Evolutionary conservation across 2,113 vertebrate species (phyloP).

Genomic region (Axis porcinus): DNA sequence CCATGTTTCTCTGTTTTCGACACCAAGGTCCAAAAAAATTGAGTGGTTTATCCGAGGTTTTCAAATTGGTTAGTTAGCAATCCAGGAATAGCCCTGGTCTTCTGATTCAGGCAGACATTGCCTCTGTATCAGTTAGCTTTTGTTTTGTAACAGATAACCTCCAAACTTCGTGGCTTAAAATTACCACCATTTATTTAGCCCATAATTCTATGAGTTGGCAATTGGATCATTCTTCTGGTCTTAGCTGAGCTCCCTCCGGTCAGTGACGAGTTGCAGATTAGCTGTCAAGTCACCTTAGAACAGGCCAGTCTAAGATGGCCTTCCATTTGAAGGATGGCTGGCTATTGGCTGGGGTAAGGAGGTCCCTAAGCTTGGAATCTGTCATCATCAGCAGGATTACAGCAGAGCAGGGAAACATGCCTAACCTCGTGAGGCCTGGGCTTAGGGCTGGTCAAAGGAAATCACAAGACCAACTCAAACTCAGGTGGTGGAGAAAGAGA

Average conservation of each 20-base stretch:
- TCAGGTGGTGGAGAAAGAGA: not conserved
- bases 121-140: not conserved
- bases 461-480: not conserved
- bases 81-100: not conserved
- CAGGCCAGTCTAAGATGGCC: not conserved
- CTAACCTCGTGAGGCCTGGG: not conserved
- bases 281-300: not conserved
- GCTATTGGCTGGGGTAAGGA: not conserved
- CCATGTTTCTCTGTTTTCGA: slow-evolving; percentile 14
- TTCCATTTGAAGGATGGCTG: not conserved
- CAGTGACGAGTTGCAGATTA: not conserved
- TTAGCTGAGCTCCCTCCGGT: not conserved
- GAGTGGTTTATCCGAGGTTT: not conserved
- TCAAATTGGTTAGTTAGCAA: not conserved
- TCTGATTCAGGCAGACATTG: not conserved
- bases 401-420: not conserved
- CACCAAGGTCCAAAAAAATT: not conserved
- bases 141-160: not conserved
- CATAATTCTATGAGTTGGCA: not conserved
- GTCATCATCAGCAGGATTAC: not conserved
- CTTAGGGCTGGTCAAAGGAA: slow-evolving; percentile 5
- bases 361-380: not conserved
- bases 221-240: not conserved
- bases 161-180: not conserved
- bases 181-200: not conserved